Percentiles rank a stretch among this genome's conserved stretches.
phyloP scores from a whole-genome alignment of 2,797 vertebrate species.

The Typhlichthys subterraneus region DNA sequence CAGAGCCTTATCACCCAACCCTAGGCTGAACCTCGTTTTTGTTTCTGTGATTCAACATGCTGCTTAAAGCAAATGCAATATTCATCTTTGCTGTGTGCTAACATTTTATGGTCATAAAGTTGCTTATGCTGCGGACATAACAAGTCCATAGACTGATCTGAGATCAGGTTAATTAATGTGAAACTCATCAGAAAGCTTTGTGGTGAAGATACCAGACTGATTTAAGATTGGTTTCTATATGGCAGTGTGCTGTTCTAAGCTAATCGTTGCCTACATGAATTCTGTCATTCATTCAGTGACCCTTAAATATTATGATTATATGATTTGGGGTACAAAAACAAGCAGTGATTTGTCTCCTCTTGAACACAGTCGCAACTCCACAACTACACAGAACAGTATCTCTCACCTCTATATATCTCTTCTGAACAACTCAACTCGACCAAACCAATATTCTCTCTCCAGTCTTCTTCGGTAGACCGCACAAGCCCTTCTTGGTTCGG shows the following conservation, averaged over 20 bases:
- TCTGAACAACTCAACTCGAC: slow-evolving; percentile 42
- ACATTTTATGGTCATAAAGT: slow-evolving; percentile 41
- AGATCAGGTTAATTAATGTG: neutral
- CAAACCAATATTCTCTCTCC: slow-evolving; percentile 26
- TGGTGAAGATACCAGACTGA: neutral
- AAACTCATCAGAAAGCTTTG: neutral
- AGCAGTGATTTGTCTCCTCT: slow-evolving; percentile 18
- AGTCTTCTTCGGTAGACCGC: slow-evolving; percentile 29
- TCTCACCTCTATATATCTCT: slow-evolving; percentile 35
- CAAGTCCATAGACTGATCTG: slow-evolving; percentile 4
- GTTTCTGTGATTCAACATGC: slow-evolving; percentile 54
- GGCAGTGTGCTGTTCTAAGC: neutral
- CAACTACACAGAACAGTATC: slow-evolving; percentile 18
- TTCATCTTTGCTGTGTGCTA: slow-evolving; percentile 16
- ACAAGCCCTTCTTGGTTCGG: slow-evolving; percentile 54
- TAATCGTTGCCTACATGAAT: slow-evolving; percentile 62
- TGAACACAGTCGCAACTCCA: neutral
- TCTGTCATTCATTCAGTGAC: neutral
- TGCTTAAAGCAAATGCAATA: slow-evolving; percentile 49
- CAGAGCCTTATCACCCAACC: slow-evolving; percentile 50
- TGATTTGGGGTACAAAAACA: neutral
- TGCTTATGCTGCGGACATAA: slow-evolving; percentile 47
- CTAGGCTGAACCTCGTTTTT: slow-evolving; percentile 52
- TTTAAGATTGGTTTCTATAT: slow-evolving; percentile 1
- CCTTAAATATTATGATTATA: neutral